phyloP scores from a whole-genome alignment of 2,888 invertebrate genomes.

The Hemithea aestivaria region DNA sequence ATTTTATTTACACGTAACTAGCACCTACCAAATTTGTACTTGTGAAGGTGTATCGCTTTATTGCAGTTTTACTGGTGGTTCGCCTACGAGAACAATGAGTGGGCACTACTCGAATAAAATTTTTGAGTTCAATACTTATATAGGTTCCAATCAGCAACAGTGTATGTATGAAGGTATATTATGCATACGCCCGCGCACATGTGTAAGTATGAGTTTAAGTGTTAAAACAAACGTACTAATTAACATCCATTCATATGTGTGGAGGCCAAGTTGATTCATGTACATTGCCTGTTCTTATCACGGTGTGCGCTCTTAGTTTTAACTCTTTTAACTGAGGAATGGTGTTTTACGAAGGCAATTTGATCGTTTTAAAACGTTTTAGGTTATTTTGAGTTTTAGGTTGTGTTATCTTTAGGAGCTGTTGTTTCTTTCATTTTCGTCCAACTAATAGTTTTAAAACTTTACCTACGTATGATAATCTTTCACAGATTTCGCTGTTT shows the following conservation, averaged over 20 bases:
- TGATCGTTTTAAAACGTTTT: conserved; percentile 18
- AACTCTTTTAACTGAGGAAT: conserved; percentile 44
- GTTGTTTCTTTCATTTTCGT: too few relatives aligned
- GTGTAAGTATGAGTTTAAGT: conserved; percentile 43
- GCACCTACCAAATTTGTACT: conserved; percentile 48
- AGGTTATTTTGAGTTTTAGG: conserved; percentile 5
- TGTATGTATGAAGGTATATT: conserved; percentile 48
- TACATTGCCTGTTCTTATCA: conserved; percentile 55
- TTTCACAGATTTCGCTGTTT: too few relatives aligned
- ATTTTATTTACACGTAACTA: conserved; percentile 62
- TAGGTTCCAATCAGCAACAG: conserved; percentile 40
- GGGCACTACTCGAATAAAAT: conserved; percentile 15
- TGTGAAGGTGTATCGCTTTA: conserved; percentile 45
- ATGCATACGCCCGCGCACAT: conserved; percentile 31
- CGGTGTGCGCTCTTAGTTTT: conserved; percentile 42
- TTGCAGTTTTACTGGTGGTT: conserved; percentile 31
- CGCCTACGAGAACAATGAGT: conserved; percentile 26
- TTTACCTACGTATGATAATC: too few relatives aligned
- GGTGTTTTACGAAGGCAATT: conserved; percentile 40
- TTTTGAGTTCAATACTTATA: conserved; percentile 29
- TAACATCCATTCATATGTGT: conserved; percentile 71
- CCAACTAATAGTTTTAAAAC: too few relatives aligned
- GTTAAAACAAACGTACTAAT: conserved; percentile 72
- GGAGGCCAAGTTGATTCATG: conserved; percentile 59
- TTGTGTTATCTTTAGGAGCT: not conserved